A percentile compares a stretch with the other conserved stretches of the same genome.
Conservation (phyloP, 1,140 invertebrate genomes). For the Parapsyche elsis region DNA sequence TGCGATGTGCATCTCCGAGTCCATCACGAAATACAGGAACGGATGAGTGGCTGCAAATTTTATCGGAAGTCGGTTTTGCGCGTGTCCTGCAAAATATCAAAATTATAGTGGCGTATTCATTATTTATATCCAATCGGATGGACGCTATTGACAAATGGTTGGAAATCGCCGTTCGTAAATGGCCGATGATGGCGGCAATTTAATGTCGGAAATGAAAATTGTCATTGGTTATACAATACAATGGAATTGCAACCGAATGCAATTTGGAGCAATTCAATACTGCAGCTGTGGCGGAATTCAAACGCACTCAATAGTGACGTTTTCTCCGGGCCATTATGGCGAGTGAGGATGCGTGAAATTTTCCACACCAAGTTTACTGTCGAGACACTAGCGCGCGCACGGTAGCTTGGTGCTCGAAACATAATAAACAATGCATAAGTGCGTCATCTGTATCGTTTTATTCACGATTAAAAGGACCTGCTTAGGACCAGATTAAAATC, state of each 20-base stretch:
- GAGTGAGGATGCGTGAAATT: no score
- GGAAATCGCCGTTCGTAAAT: no score
- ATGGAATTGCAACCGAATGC: slow-evolving; percentile 27
- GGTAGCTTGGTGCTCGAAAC: no score
- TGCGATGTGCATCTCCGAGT: slow-evolving; percentile 78
- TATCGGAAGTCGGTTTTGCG: slow-evolving; percentile 67
- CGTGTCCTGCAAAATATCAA: slow-evolving; percentile 59
- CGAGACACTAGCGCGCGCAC: no score
- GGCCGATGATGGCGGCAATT: slow-evolving; percentile 1
- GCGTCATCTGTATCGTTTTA: no score
- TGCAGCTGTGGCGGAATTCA: neutral
- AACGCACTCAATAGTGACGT: neutral
- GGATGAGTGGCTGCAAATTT: slow-evolving; percentile 80
- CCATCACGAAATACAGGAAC: slow-evolving; percentile 85
- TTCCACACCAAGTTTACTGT: no score
- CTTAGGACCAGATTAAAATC: no score
- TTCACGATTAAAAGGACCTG: no score
- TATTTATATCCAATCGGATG: no score
- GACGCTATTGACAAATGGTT: no score
- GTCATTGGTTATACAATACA: slow-evolving; percentile 22
- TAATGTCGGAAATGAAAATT: slow-evolving; percentile 37
- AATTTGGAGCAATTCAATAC: slow-evolving; percentile 24
- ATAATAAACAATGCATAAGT: no score
- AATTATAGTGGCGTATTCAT: no score
- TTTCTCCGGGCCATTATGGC: neutral